Percentiles rank a stretch among this genome's conserved stretches.
Evolutionary conservation across 2,888 invertebrate genomes (phyloP).

Genomic region (Campaea margaritaria): DNA sequence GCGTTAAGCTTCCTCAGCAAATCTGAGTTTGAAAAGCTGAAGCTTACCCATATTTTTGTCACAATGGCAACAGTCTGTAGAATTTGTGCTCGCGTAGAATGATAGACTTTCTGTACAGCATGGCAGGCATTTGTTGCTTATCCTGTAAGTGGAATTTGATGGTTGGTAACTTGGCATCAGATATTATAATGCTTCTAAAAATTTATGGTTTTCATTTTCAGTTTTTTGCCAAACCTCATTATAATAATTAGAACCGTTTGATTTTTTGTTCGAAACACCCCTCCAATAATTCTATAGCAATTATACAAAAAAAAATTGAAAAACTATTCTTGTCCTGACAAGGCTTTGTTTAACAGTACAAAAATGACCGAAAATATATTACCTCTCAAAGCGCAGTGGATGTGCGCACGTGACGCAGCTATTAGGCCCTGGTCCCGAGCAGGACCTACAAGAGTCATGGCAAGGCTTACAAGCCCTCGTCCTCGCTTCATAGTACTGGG

Average conservation of each 20-base stretch:
- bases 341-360: no score
- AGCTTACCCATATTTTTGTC: conserved; percentile 88
- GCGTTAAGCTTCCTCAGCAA: conserved; percentile 18
- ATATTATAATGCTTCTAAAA: not conserved
- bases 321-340: no score
- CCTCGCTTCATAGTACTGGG: conserved; percentile 89
- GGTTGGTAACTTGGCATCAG: not conserved
- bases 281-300: no score
- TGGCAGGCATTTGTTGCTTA: conserved; percentile 91
- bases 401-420: conserved; percentile 89
- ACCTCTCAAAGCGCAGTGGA: conserved; percentile 89
- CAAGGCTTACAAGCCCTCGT: conserved; percentile 89
- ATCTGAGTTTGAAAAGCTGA: conserved; percentile 25
- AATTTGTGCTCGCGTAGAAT: conserved; percentile 63
- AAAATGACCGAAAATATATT: conserved; percentile 24
- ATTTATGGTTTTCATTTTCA: no score
- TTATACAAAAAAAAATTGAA: no score
- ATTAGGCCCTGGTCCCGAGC: conserved; percentile 89
- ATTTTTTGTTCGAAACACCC: no score
- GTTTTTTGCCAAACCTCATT: no score
- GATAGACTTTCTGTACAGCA: conserved; percentile 87
- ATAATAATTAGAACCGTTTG: no score
- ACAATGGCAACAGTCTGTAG: conserved; percentile 87
- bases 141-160: conserved; percentile 62
- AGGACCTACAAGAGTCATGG: conserved; percentile 88